phyloP scores from a whole-genome alignment of 2,113 vertebrate species.

The Ptilonorhynchus violaceus region DNA sequence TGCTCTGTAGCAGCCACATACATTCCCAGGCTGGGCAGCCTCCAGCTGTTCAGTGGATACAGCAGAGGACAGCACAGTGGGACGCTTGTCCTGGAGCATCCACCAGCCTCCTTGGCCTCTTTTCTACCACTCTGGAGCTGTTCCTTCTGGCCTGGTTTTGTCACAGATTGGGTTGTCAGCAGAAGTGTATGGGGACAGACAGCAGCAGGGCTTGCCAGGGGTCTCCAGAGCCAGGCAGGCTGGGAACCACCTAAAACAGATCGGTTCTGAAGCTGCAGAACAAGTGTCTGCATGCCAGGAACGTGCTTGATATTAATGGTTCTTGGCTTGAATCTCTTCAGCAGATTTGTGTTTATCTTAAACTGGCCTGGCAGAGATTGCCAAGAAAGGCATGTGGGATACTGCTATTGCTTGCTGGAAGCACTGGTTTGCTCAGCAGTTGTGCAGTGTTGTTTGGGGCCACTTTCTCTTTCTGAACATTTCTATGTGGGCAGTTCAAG shows the following conservation, averaged over 20 bases:
- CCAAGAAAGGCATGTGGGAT: neutral
- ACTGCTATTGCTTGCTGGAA: neutral
- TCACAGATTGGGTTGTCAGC: neutral
- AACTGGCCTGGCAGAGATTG: neutral
- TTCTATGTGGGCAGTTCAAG: neutral
- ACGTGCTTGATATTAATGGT: neutral
- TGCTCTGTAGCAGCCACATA: neutral
- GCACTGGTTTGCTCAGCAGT: neutral
- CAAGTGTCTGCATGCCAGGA: accelerated
- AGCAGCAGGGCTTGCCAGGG: neutral
- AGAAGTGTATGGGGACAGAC: neutral
- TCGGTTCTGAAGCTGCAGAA: neutral
- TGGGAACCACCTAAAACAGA: neutral
- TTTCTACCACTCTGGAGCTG: neutral
- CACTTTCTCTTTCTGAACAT: neutral
- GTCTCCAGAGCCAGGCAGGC: neutral
- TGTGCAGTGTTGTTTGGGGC: neutral
- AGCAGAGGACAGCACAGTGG: neutral
- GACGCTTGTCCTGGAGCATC: neutral
- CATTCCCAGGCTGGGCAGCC: neutral
- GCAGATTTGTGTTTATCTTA: neutral
- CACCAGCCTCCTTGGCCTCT: neutral
- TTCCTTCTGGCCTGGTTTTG: neutral
- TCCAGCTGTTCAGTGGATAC: too few relatives aligned
- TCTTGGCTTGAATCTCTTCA: neutral